Conservation (phyloP, 2,113 vertebrate genomes). For the Oxyruncus cristatus region DNA sequence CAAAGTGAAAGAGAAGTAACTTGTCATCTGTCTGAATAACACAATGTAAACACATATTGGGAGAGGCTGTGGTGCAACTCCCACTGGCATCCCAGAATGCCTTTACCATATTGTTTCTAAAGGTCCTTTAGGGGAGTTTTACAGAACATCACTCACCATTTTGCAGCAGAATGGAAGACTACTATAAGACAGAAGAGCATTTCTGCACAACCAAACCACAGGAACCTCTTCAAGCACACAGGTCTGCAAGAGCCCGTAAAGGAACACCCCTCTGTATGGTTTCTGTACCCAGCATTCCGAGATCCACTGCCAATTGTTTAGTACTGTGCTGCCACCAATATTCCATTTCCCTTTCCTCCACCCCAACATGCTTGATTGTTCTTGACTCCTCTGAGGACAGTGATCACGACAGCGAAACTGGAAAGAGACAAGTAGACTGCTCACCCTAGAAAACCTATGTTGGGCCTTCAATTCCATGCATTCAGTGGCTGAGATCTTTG, state of each 20-base stretch:
- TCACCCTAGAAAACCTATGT: not conserved
- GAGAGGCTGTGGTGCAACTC: not conserved
- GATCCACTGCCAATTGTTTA: not conserved
- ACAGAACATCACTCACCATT: not conserved
- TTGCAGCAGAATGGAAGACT: not conserved
- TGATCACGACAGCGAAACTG: not conserved
- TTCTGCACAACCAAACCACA: not conserved
- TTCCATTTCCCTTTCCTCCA: not conserved
- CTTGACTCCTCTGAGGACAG: not conserved
- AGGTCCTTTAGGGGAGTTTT: not conserved
- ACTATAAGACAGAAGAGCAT: not conserved
- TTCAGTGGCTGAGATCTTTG: not conserved
- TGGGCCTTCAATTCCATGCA: not conserved
- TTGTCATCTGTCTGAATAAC: not conserved
- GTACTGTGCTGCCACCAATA: not conserved
- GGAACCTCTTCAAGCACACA: not conserved
- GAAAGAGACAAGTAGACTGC: not conserved
- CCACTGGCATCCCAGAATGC: not conserved
- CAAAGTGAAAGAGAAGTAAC: not conserved
- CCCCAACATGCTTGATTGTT: not conserved
- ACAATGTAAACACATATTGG: accelerated
- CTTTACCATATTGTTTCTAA: not conserved
- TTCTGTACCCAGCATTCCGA: not conserved
- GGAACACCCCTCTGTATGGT: not conserved
- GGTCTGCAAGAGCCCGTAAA: not conserved